These are phyloP conservation scores for Actinernus sp. DNA, from an alignment of 92 coral and sea anemone genomes.

Conservation along the genomic window DNA sequence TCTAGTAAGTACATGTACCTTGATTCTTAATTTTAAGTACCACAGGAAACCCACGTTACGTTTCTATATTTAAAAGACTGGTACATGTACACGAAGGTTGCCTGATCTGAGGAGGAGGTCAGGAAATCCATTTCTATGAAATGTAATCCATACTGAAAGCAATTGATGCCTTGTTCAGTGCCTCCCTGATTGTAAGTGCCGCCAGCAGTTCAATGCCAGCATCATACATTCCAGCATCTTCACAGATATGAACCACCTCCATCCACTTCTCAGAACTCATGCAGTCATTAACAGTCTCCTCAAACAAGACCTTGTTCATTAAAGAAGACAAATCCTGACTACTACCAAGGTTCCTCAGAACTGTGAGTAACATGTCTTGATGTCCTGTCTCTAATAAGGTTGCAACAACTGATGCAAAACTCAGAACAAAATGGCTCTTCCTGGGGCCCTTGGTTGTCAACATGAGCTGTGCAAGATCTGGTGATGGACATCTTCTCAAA, in stretches of 20 bases:
- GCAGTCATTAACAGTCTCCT: slow-evolving; percentile 76
- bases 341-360: slow-evolving; percentile 61
- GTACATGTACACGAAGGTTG: too few relatives aligned
- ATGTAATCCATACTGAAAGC: slow-evolving; percentile 95
- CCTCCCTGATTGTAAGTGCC: slow-evolving; percentile 89
- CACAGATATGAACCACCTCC: slow-evolving; percentile 78
- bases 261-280: slow-evolving; percentile 90
- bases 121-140: slow-evolving; percentile 52
- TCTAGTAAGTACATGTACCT: too few relatives aligned
- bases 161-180: slow-evolving; percentile 95
- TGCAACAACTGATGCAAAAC: slow-evolving; percentile 80
- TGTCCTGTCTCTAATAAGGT: slow-evolving; percentile 61
- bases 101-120: too few relatives aligned
- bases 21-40: too few relatives aligned
- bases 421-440: slow-evolving; percentile 43
- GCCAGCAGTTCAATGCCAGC: slow-evolving; percentile 84
- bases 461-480: slow-evolving; percentile 89
- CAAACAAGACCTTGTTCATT: slow-evolving; percentile 70
- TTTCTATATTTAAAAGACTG: too few relatives aligned
- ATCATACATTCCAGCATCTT: slow-evolving; percentile 58
- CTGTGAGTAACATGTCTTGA: slow-evolving; percentile 41
- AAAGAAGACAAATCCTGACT: slow-evolving; percentile 39
- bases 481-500: slow-evolving; percentile 72
- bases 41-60: too few relatives aligned
- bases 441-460: slow-evolving; percentile 56